A percentile compares a stretch with the other conserved stretches of the same genome.
Conservation (phyloP, 2,888 invertebrate genomes). For the Scelioninae gen. 1 region DNA sequence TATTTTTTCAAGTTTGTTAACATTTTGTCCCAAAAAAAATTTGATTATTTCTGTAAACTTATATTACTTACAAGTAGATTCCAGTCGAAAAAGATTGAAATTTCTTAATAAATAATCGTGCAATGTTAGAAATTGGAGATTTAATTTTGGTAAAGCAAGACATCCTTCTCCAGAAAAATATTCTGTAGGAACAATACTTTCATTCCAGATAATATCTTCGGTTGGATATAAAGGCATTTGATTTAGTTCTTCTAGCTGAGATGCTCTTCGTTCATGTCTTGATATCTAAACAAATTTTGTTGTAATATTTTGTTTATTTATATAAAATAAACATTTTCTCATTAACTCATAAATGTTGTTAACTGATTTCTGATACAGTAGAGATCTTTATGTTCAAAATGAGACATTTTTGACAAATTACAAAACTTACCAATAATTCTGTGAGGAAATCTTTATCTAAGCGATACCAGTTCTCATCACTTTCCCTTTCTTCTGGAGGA, state of each 20-base stretch:
- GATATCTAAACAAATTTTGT: conserved; percentile 86
- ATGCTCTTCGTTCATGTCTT: conserved; percentile 94
- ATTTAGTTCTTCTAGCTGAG: conserved; percentile 97
- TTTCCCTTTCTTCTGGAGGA: conserved; percentile 89
- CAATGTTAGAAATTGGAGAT: conserved; percentile 98
- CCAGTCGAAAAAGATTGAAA: conserved; percentile 98
- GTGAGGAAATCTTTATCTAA: conserved; percentile 92
- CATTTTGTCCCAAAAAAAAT: not conserved
- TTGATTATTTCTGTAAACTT: not conserved
- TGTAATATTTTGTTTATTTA: conserved; percentile 1
- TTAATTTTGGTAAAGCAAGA: conserved; percentile 97
- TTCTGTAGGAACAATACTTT: conserved; percentile 98
- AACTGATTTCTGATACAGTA: too few relatives aligned
- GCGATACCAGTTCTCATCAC: conserved; percentile 90
- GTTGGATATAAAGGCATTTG: conserved; percentile 99
- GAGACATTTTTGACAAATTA: not conserved
- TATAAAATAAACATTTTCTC: too few relatives aligned
- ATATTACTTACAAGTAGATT: conserved; percentile 94
- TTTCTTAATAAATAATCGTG: conserved; percentile 99
- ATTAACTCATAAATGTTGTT: too few relatives aligned
- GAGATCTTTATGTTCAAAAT: too few relatives aligned
- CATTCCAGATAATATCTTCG: conserved; percentile 99
- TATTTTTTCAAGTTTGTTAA: conserved; percentile 5
- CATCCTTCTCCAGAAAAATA: conserved; percentile 98
- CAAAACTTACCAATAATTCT: conserved; percentile 90